A percentile compares a stretch with the other conserved stretches of the same genome.
These are phyloP conservation scores for Micropoecilia bifurca DNA, from an alignment of 2,797 vertebrate genomes.

Conservation along the genomic window DNA sequence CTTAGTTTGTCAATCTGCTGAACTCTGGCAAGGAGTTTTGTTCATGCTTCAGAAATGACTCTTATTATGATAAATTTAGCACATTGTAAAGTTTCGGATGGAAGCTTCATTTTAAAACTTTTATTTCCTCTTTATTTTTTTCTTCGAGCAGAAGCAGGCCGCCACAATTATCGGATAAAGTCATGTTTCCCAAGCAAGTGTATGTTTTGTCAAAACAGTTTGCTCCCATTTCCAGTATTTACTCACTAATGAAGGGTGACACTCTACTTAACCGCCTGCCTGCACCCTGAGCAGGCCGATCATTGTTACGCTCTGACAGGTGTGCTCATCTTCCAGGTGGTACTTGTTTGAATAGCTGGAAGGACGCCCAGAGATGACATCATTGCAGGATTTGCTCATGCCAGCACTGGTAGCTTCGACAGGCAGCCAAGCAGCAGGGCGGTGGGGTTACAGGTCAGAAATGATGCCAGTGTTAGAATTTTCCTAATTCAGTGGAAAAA, in stretches of 20 bases:
- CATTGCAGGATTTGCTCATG: conserved; percentile 49
- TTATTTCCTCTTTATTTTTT: conserved; percentile 5
- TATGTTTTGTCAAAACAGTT: conserved; percentile 15
- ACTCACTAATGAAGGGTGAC: conserved; percentile 16
- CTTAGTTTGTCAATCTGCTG: background rate
- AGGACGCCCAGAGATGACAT: conserved; percentile 54
- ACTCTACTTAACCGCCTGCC: conserved; percentile 16
- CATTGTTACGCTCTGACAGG: conserved; percentile 47
- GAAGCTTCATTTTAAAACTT: background rate
- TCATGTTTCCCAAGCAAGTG: conserved; percentile 9
- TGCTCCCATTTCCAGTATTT: conserved; percentile 10
- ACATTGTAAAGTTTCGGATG: background rate
- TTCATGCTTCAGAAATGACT: background rate
- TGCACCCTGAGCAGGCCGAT: conserved; percentile 19
- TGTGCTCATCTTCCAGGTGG: conserved; percentile 59
- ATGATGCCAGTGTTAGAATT: conserved; percentile 44
- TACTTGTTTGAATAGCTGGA: conserved; percentile 58
- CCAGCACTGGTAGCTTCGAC: conserved; percentile 48
- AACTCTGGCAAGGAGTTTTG: background rate
- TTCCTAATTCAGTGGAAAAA: conserved; percentile 42
- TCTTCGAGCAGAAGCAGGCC: conserved; percentile 19
- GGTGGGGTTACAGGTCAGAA: conserved; percentile 24
- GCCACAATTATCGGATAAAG: conserved; percentile 5
- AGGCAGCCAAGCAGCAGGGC: conserved; percentile 42
- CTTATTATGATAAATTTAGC: background rate